Evolutionary conservation across 2,888 invertebrate species (phyloP).

Genomic region (Elmis aenea): DNA sequence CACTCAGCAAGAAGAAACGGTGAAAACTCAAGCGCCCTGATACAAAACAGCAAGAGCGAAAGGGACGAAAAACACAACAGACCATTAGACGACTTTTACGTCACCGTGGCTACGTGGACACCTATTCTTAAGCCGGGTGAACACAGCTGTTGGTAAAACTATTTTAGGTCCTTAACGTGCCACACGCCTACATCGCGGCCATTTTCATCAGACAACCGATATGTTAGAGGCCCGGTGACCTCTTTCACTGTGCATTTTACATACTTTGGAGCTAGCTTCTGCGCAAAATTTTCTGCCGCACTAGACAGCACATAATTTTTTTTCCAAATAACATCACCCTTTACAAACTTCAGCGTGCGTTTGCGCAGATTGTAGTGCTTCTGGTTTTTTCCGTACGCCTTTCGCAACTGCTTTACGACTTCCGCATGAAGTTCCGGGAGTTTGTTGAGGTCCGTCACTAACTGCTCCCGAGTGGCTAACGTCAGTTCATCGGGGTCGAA

Average conservation of each 20-base stretch:
- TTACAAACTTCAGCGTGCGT: constrained; percentile 7
- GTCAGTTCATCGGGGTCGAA: not conserved
- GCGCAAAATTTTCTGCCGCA: constrained; percentile 17
- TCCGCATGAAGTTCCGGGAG: constrained; percentile 5
- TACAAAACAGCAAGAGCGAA: no score
- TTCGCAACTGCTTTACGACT: constrained; percentile 6
- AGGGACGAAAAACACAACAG: no score
- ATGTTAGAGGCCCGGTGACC: constrained; percentile 1
- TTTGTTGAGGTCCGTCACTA: constrained; percentile 2
- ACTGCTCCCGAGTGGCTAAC: constrained; percentile 1
- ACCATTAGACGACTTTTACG: no score
- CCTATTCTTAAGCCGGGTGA: no score
- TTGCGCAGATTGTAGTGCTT: constrained; percentile 15
- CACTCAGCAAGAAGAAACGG: no score
- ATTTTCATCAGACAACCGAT: not conserved
- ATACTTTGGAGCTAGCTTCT: constrained; percentile 2
- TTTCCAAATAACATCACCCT: constrained; percentile 17
- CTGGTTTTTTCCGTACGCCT: constrained; percentile 11
- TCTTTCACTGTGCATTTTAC: constrained; percentile 3
- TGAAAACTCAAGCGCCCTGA: no score
- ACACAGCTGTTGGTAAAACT: no score
- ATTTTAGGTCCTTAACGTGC: no score
- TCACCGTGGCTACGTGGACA: no score
- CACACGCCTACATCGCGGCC: no score
- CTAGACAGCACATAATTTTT: constrained; percentile 20